Conservation (phyloP, 2,797 vertebrate genomes). For the Heteromormyrus szaboi region DNA sequence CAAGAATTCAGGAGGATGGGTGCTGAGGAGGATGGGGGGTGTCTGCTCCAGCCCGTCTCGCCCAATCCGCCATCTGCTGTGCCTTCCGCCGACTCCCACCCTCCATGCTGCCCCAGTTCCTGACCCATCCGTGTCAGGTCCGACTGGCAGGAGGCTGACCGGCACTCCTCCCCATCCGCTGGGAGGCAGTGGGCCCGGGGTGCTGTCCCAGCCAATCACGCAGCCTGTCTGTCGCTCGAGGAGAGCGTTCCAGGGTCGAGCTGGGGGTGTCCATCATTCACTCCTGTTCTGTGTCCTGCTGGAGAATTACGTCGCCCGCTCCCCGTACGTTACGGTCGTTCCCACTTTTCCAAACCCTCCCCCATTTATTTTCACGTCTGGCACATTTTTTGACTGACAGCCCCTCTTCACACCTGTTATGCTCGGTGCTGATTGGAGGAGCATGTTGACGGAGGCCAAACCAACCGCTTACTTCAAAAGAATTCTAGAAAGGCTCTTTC, state of each 20-base stretch:
- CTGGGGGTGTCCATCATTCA: background rate
- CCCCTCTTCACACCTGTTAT: background rate
- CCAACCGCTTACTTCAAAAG: background rate
- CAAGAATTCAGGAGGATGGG: background rate
- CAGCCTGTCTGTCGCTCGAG: background rate
- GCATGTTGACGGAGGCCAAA: background rate
- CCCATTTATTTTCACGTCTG: background rate
- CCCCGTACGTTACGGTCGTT: background rate
- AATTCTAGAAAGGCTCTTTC: background rate
- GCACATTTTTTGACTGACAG: background rate
- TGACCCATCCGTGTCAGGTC: background rate
- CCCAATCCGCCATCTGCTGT: background rate
- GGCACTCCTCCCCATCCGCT: background rate
- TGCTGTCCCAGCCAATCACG: background rate
- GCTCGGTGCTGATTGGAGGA: background rate
- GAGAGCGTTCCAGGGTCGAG: background rate
- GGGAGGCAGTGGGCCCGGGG: background rate
- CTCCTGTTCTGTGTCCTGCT: background rate
- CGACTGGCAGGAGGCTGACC: background rate
- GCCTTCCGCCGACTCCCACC: background rate
- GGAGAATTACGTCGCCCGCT: background rate
- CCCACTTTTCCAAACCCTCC: background rate
- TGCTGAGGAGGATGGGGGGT: background rate
- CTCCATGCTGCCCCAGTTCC: background rate
- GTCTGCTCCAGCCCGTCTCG: background rate